Percentiles rank a stretch among this genome's conserved stretches.
Conservation (phyloP, 2,888 invertebrate species). For the Lepidochrysops patricia region DNA sequence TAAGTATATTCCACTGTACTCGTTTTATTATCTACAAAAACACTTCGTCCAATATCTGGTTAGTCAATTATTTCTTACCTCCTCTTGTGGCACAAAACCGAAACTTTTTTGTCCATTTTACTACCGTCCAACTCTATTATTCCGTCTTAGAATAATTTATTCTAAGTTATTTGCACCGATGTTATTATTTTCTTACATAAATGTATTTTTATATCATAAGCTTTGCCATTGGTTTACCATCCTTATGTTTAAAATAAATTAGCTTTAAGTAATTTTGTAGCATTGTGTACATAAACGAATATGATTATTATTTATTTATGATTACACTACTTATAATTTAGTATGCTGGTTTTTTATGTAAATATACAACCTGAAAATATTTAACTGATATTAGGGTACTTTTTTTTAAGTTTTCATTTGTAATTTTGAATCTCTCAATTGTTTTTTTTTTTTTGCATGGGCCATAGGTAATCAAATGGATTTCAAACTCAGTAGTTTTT, state of each 20-base stretch:
- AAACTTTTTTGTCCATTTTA: slow-evolving; percentile 8
- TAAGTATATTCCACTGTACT: background rate
- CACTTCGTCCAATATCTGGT: background rate
- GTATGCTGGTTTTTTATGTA: background rate
- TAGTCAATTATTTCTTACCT: slow-evolving; percentile 10
- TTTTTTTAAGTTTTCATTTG: background rate
- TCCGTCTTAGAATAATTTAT: slow-evolving; percentile 7
- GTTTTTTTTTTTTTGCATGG: background rate
- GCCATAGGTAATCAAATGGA: background rate
- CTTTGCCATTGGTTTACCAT: background rate
- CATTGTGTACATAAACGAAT: background rate
- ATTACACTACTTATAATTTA: background rate
- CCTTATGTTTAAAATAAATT: background rate
- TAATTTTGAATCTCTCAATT: background rate
- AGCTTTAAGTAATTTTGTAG: background rate
- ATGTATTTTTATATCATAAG: background rate
- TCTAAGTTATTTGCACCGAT: background rate
- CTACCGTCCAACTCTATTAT: slow-evolving; percentile 9
- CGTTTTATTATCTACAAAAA: background rate
- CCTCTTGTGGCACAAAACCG: background rate
- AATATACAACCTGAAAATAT: background rate
- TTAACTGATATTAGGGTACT: background rate
- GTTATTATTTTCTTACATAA: background rate
- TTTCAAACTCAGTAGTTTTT: background rate
- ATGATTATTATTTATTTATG: background rate